Base-by-base conservation (phyloP, 2,113 vertebrate species). In the rabbit (Oryctolagus cuniculus) region DNA sequence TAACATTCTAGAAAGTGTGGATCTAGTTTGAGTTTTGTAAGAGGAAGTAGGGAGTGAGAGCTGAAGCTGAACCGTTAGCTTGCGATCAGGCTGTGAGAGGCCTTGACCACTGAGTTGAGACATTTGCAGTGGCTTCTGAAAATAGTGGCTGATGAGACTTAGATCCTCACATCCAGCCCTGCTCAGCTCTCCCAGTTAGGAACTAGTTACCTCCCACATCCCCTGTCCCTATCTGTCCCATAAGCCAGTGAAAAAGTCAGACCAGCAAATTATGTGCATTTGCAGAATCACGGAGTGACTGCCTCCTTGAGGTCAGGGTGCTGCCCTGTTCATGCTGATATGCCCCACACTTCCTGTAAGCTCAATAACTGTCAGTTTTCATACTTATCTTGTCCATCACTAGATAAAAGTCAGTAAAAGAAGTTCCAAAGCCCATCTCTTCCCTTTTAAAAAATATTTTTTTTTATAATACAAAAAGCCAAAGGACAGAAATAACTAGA, bases 361-460 rank as follows among this genome's bases (percentile, higher is more conserved):
- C 21, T 63, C 78, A 74, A 44, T 73, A 90, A 64, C 49, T 74
- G 67, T 93, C 53, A 80, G 38, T 85, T 82, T 31, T 3, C 6
- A 58, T 74, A 85, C 72, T 87, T 69, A 72, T 87, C 64, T 89
- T 78, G 69, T 74, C 3, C 53, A 29, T 69, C 85, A 55, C 49
- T 87, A 78, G 55, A 63, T 31, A 89, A 78, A 93, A 89, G 13
- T 10, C 29, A 31, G 69, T 79, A 87, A 90, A 90, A 79, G 64
- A 86, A 87, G 24, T 19, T 12, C 24, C 38, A 78, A 79, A 79
- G 16, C 36, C 24, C 6, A 7, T 38, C 19, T 24, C 53, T 51
- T 80, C 3, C 29, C 19, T 51, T 88, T 5, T 5, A 4, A 61
- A 82, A 82, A 44, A 53, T 3, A 36, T 75, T 90, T 75, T 69